These are phyloP conservation scores for Sorex maritimensis DNA, from an alignment of 2,797 vertebrate species.

Conservation along the genomic window DNA sequence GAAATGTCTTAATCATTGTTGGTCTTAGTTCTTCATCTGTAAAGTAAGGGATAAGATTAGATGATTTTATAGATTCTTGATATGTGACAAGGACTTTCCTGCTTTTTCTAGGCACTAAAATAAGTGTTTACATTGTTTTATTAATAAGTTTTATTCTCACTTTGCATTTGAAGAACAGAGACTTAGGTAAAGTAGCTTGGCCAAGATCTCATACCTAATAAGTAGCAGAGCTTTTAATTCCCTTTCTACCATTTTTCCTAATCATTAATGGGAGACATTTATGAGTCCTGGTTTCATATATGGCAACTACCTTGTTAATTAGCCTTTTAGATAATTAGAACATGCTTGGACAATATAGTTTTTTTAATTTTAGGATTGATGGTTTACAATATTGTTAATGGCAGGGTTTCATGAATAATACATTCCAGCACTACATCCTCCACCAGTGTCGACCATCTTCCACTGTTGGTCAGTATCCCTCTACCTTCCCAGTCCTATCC, in stretches of 20 bases:
- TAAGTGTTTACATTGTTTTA: constrained; percentile 16
- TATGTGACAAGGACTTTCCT: constrained; percentile 27
- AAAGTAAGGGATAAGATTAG: not conserved
- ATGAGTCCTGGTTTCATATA: no score
- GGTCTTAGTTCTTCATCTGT: not conserved
- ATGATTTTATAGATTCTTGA: constrained; percentile 33
- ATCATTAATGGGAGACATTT: not conserved
- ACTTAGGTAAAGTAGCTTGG: constrained; percentile 26
- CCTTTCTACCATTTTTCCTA: not conserved
- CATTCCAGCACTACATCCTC: no score
- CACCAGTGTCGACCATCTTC: no score
- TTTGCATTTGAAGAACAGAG: constrained; percentile 28
- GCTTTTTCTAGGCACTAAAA: not conserved
- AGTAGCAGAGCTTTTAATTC: constrained; percentile 2
- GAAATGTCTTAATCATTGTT: not conserved
- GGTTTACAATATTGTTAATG: no score
- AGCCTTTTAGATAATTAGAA: constrained; percentile 17
- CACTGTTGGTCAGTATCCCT: no score
- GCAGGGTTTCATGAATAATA: no score
- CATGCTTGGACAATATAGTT: no score
- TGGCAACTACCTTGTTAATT: not conserved
- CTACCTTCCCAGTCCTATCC: no score
- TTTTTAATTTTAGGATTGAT: no score
- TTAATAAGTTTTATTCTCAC: constrained; percentile 2
- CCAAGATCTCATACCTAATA: not conserved